Evolutionary conservation across 1,140 invertebrate species (phyloP).

Genomic region (Dreissena polymorpha): DNA sequence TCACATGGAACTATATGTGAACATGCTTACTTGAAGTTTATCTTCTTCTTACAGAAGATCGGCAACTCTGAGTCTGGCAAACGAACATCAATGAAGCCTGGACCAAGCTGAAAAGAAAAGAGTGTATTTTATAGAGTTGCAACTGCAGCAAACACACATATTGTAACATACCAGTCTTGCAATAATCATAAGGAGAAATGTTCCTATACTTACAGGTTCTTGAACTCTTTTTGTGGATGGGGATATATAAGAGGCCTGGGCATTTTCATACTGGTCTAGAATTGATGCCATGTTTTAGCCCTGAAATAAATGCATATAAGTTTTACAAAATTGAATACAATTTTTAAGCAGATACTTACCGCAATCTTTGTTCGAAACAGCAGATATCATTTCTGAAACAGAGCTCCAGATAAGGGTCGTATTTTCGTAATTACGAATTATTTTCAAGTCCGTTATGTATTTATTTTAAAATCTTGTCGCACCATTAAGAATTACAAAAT

Average conservation of each 20-base stretch:
- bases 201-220: slow-evolving; percentile 55
- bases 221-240: slow-evolving; percentile 31
- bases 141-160: background rate
- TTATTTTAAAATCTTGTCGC: no score
- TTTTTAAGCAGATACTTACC: background rate
- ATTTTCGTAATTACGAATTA: background rate
- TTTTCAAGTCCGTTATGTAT: no score
- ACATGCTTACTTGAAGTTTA: slow-evolving; percentile 77
- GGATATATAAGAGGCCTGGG: slow-evolving; percentile 30
- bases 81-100: slow-evolving; percentile 73
- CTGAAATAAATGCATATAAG: background rate
- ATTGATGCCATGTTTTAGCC: slow-evolving; percentile 84
- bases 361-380: background rate
- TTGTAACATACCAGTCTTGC: background rate
- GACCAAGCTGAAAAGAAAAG: slow-evolving; percentile 59
- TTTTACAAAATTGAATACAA: background rate
- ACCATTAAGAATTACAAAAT: no score
- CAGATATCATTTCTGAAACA: no score
- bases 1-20: background rate
- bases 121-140: background rate
- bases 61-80: slow-evolving; percentile 70
- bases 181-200: background rate
- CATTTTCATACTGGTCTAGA: slow-evolving; percentile 89
- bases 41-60: slow-evolving; percentile 78
- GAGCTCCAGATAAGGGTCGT: background rate